These are phyloP conservation scores for Leucoraja ocellata DNA, from an alignment of 2,797 vertebrate genomes.

Conservation along the genomic window DNA sequence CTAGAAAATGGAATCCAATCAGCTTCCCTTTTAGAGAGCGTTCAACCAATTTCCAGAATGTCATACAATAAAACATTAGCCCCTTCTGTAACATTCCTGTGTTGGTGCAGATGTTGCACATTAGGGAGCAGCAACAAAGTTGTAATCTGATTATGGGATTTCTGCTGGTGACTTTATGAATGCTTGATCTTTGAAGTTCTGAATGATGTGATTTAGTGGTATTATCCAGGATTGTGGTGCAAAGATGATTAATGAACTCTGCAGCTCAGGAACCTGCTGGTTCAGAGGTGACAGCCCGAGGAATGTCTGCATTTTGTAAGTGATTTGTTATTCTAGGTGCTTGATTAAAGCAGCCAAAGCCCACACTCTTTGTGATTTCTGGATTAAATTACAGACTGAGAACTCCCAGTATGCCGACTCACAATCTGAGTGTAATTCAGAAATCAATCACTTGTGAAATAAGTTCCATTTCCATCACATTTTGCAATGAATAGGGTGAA, in stretches of 20 bases:
- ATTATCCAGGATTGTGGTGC: background rate
- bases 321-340: constrained; percentile 3
- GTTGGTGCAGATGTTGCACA: background rate
- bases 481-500: background rate
- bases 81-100: background rate
- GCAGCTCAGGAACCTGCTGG: background rate
- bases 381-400: background rate
- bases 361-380: background rate
- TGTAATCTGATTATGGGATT: background rate
- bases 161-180: background rate
- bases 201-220: background rate
- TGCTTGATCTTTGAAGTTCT: background rate
- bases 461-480: background rate
- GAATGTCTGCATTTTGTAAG: background rate
- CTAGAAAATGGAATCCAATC: background rate
- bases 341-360: background rate
- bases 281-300: background rate
- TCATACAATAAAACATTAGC: background rate
- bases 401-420: background rate
- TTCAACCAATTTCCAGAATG: background rate
- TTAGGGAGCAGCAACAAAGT: background rate
- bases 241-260: background rate
- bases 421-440: background rate
- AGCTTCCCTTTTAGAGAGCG: background rate
- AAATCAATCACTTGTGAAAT: background rate